phyloP scores from a whole-genome alignment of 2,888 invertebrate genomes.

The Drosophila mercatorum region DNA sequence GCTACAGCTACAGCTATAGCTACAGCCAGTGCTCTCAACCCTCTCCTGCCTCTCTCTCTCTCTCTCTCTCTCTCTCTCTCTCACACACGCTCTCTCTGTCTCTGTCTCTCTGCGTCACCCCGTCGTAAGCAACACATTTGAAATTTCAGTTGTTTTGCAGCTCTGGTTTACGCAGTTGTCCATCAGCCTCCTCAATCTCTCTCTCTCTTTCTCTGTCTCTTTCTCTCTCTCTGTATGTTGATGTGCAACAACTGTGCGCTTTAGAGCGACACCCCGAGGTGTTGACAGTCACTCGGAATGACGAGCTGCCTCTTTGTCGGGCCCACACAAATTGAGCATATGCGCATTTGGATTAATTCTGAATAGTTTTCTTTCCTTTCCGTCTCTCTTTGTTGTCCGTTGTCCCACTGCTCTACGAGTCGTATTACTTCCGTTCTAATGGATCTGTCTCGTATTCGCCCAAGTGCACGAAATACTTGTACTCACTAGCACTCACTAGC shows the following conservation, averaged over 20 bases:
- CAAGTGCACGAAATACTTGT: neutral
- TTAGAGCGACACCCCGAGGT: slow-evolving; percentile 84
- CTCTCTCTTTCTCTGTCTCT: neutral
- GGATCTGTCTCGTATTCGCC: slow-evolving; percentile 7
- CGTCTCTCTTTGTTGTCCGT: slow-evolving; percentile 12
- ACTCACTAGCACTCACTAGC: too few species aligned
- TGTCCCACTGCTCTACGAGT: slow-evolving; percentile 1
- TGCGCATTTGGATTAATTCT: slow-evolving; percentile 62
- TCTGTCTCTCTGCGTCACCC: slow-evolving; percentile 4
- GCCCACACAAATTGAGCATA: slow-evolving; percentile 53
- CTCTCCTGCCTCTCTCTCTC: neutral
- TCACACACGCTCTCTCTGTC: neutral
- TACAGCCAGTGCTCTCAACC: neutral
- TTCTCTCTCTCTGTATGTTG: slow-evolving; percentile 6
- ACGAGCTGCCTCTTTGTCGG: slow-evolving; percentile 53
- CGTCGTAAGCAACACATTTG: slow-evolving; percentile 38
- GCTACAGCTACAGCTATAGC: neutral
- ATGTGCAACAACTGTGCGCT: slow-evolving; percentile 64
- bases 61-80: neutral
- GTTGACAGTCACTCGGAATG: slow-evolving; percentile 84
- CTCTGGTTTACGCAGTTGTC: slow-evolving; percentile 57
- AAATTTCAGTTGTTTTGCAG: slow-evolving; percentile 42
- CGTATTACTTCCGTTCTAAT: slow-evolving; percentile 35
- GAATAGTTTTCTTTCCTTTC: slow-evolving; percentile 24
- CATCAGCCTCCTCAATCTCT: slow-evolving; percentile 20